These are phyloP conservation scores for Catocala sponsa DNA, from an alignment of 2,888 invertebrate genomes.

Conservation along the genomic window DNA sequence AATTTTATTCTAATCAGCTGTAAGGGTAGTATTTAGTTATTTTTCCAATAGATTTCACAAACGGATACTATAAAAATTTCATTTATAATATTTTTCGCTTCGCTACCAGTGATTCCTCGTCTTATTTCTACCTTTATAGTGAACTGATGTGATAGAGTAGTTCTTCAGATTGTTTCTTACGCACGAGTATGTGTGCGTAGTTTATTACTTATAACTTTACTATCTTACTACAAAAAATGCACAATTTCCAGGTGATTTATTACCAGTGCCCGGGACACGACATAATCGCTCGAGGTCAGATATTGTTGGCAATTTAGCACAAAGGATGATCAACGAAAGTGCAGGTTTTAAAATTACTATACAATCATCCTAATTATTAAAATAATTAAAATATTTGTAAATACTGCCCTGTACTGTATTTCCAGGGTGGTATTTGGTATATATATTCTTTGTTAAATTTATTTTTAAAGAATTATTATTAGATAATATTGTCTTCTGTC, in stretches of 20 bases:
- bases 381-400: not conserved
- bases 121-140: constrained; percentile 39
- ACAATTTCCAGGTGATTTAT: constrained; percentile 70
- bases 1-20: not conserved
- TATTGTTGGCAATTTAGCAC: constrained; percentile 80
- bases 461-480: not conserved
- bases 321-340: constrained; percentile 78
- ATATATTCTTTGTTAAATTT: not conserved
- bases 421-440: not conserved
- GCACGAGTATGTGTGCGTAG: constrained; percentile 52
- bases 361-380: no score
- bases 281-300: constrained; percentile 83
- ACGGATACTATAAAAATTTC: no score
- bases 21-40: not conserved
- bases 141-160: constrained; percentile 48
- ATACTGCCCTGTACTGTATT: not conserved
- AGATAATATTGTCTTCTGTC: no score
- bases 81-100: constrained; percentile 13
- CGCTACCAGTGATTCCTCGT: constrained; percentile 30
- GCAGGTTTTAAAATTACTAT: constrained; percentile 61
- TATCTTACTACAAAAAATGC: constrained; percentile 5
- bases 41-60: not conserved
- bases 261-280: constrained; percentile 71
- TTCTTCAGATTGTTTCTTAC: constrained; percentile 35
- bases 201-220: constrained; percentile 7